phyloP scores from a whole-genome alignment of 2,113 vertebrate species.

The Alligator mississippiensis region DNA sequence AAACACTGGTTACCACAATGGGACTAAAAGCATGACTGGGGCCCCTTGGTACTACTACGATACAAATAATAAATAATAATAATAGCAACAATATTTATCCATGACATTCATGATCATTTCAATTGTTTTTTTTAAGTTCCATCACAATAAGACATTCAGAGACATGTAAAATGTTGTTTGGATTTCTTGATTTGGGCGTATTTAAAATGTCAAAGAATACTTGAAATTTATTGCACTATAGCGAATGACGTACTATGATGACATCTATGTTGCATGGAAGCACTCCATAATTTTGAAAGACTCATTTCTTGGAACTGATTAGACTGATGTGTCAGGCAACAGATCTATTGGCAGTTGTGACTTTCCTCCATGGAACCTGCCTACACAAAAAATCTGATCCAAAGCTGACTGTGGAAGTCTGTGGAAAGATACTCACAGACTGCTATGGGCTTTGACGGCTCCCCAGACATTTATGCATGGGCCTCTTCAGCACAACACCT shows the following conservation, averaged over 20 bases:
- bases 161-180: background rate
- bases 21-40: background rate
- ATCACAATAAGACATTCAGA: background rate
- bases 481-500: background rate
- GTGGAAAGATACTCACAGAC: background rate
- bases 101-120: background rate
- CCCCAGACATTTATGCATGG: background rate
- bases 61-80: background rate
- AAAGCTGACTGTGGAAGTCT: background rate
- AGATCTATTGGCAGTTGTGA: conserved; percentile 47
- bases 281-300: conserved; percentile 61
- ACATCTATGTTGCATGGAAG: conserved; percentile 38
- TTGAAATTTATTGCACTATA: background rate
- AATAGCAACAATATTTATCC: background rate
- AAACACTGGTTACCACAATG: background rate
- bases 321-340: conserved; percentile 46
- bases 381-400: background rate
- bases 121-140: background rate
- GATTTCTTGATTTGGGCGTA: background rate
- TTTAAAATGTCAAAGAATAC: background rate
- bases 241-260: conserved; percentile 53
- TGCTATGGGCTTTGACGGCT: conserved; percentile 5
- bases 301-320: conserved; percentile 61
- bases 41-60: background rate
- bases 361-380: conserved; percentile 27